A percentile compares a stretch with the other conserved stretches of the same genome.
These are phyloP conservation scores for Triplophysa bombifrons DNA, from an alignment of 2,797 vertebrate genomes.

Conservation along the genomic window DNA sequence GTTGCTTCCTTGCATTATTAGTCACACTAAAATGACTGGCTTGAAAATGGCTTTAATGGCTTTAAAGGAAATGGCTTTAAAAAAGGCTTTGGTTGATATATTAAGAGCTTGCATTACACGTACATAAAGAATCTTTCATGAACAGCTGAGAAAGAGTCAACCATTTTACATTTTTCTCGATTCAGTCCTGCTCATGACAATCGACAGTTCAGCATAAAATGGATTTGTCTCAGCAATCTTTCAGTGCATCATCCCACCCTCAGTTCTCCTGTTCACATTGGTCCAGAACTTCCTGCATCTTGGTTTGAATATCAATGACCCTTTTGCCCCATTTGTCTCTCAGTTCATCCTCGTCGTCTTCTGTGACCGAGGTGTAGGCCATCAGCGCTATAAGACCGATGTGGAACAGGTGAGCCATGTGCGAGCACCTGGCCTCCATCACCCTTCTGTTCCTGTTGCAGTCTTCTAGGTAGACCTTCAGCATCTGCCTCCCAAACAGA, in stretches of 20 bases:
- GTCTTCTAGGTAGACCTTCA: slow-evolving; percentile 76
- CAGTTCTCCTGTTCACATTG: slow-evolving; percentile 66
- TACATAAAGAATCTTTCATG: too few species aligned
- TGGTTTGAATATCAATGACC: slow-evolving; percentile 72
- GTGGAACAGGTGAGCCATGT: slow-evolving; percentile 77
- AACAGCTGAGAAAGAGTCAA: slow-evolving; percentile 17
- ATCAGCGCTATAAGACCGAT: slow-evolving; percentile 79
- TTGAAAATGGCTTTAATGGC: too few species aligned
- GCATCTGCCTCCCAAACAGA: slow-evolving; percentile 71
- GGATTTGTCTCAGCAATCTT: background rate
- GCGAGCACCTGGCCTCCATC: slow-evolving; percentile 77
- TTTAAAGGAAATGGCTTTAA: background rate
- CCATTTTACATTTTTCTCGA: slow-evolving; percentile 10
- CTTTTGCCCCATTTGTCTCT: slow-evolving; percentile 72
- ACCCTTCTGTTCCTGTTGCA: slow-evolving; percentile 66
- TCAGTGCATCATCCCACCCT: slow-evolving; percentile 15
- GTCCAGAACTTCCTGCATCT: slow-evolving; percentile 74
- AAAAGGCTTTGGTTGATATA: background rate
- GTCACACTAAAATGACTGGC: slow-evolving; percentile 6
- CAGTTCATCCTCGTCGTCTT: slow-evolving; percentile 76
- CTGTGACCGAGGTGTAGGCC: slow-evolving; percentile 76
- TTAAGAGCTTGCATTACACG: slow-evolving; percentile 29
- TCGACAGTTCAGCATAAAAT: slow-evolving; percentile 36
- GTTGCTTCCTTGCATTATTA: slow-evolving; percentile 32
- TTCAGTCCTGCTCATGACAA: slow-evolving; percentile 14